Evolutionary conservation across 2,797 vertebrate genomes (phyloP).

Genomic region (Peromyscus attwateri): DNA sequence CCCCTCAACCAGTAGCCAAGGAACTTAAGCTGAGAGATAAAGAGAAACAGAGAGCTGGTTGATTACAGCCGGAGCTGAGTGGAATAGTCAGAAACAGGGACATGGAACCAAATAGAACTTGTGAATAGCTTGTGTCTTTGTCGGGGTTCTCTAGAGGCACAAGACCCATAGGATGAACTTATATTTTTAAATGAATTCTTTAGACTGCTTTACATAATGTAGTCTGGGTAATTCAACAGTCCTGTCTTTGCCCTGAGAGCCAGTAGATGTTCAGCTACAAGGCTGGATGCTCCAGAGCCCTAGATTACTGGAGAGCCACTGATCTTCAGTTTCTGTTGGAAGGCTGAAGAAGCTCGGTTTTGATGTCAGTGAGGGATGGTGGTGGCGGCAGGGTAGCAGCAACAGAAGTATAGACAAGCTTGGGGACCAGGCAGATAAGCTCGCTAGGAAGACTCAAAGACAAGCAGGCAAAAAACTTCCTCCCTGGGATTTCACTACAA

Average conservation of each 20-base stretch:
- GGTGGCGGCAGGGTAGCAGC: too few relatives aligned
- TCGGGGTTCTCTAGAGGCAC: background rate
- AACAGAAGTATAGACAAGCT: background rate
- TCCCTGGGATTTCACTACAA: background rate
- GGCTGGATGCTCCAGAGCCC: background rate
- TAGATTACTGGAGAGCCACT: background rate
- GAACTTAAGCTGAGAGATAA: background rate
- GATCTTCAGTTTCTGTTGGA: background rate
- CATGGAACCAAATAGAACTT: background rate
- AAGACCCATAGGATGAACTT: background rate
- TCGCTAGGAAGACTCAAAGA: background rate
- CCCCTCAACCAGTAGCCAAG: background rate
- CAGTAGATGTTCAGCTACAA: background rate
- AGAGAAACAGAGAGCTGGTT: background rate
- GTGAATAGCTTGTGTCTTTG: background rate
- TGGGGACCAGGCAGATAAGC: background rate
- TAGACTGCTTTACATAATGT: background rate
- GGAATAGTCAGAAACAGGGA: background rate
- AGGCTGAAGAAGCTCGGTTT: background rate
- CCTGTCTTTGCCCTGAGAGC: background rate
- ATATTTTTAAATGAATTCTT: background rate
- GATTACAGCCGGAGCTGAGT: background rate
- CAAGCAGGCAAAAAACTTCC: background rate
- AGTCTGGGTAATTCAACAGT: background rate
- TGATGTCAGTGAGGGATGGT: background rate